A percentile compares a stretch with the other conserved stretches of the same genome.
Evolutionary conservation across 2,797 vertebrate species (phyloP).

Genomic region (Arremon aurantiirostris): DNA sequence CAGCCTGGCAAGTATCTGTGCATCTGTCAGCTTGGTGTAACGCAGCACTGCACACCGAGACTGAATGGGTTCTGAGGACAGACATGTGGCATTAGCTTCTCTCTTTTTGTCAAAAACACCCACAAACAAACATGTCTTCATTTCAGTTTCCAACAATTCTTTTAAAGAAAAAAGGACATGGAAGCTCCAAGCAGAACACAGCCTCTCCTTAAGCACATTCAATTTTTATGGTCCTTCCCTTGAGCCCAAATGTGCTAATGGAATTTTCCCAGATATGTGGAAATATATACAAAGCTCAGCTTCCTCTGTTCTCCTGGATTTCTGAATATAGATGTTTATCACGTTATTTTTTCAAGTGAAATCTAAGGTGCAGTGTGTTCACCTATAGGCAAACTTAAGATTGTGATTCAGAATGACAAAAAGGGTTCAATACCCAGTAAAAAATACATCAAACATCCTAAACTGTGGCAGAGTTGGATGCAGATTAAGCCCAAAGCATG

Average conservation of each 20-base stretch:
- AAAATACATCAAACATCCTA: neutral
- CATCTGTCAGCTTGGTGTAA: slow-evolving; percentile 91
- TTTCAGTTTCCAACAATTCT: neutral
- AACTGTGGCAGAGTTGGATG: neutral
- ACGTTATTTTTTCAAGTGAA: neutral
- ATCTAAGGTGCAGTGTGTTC: neutral
- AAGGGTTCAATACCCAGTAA: neutral
- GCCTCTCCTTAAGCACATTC: neutral
- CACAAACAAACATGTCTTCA: neutral
- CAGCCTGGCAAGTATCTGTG: slow-evolving; percentile 87
- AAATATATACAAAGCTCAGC: neutral
- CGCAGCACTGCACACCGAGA: slow-evolving; percentile 95
- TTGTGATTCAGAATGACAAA: neutral
- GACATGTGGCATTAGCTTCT: neutral
- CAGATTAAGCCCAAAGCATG: neutral
- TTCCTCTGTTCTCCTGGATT: neutral
- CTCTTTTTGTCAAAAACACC: neutral
- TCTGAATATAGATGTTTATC: neutral
- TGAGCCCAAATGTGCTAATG: neutral
- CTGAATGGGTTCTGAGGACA: slow-evolving; percentile 88
- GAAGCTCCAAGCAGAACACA: neutral
- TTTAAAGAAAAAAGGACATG: neutral
- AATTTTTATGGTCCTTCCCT: neutral
- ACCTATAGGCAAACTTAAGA: neutral
- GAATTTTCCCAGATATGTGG: neutral